These are phyloP conservation scores for Etheostoma spectabile DNA, from an alignment of 2,113 vertebrate species.

Conservation along the genomic window DNA sequence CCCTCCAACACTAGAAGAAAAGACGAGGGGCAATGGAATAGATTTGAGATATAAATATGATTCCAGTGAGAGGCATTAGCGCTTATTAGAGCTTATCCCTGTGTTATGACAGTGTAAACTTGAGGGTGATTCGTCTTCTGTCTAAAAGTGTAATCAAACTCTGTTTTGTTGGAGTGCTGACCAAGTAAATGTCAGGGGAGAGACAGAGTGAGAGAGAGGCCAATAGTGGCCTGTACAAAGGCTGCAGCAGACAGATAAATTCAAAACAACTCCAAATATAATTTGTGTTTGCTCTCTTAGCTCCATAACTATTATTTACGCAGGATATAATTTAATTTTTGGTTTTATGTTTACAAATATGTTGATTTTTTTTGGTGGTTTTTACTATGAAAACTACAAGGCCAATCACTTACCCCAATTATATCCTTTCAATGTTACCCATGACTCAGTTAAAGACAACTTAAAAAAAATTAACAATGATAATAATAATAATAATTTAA, in stretches of 20 bases:
- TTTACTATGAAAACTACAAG: neutral
- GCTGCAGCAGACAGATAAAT: neutral
- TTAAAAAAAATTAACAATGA: too few relatives aligned
- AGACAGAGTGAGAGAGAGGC: conserved; percentile 9
- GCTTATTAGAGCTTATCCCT: conserved; percentile 39
- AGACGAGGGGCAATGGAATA: conserved; percentile 37
- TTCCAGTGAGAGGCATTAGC: conserved; percentile 50
- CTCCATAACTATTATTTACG: neutral
- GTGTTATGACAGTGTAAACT: conserved; percentile 23
- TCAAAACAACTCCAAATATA: neutral
- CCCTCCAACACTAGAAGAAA: conserved; percentile 46
- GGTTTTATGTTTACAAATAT: too few relatives aligned
- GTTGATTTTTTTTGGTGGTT: too few relatives aligned
- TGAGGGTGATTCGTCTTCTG: conserved; percentile 37
- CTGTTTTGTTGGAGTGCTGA: conserved; percentile 27
- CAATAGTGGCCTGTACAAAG: neutral
- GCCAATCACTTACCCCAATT: neutral
- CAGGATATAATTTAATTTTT: too few relatives aligned
- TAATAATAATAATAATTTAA: neutral
- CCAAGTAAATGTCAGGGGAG: conserved; percentile 36
- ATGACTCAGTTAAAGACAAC: neutral
- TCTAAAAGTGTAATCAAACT: conserved; percentile 64
- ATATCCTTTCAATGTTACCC: neutral
- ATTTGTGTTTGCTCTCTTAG: neutral
- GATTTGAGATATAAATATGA: conserved; percentile 62